Evolutionary conservation across 2,797 vertebrate species (phyloP).

Genomic region (Parotocinclus haroldoi): DNA sequence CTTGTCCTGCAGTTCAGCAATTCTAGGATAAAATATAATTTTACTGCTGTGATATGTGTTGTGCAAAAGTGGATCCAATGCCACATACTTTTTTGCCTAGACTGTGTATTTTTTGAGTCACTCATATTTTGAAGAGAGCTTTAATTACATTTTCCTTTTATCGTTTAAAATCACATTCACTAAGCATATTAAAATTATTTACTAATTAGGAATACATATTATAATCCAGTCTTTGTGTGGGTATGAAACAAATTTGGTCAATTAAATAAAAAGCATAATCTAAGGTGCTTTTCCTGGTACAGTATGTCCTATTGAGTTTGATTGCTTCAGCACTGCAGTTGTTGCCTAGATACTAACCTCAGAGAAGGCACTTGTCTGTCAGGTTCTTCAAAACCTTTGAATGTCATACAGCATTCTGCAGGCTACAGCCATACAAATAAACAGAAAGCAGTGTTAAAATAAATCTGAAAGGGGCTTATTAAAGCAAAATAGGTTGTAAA

Average conservation of each 20-base stretch:
- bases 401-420: conserved; percentile 29
- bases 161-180: conserved; percentile 2
- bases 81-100: too few species aligned
- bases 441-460: conserved; percentile 1
- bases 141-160: neutral
- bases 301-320: conserved; percentile 36
- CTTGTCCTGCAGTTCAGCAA: too few species aligned
- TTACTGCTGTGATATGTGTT: too few species aligned
- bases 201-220: conserved; percentile 26
- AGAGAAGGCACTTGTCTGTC: conserved; percentile 41
- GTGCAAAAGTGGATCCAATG: too few species aligned
- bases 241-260: conserved; percentile 48
- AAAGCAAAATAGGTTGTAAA: conserved; percentile 2
- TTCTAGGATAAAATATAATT: too few species aligned
- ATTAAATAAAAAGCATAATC: conserved; percentile 45
- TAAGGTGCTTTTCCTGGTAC: conserved; percentile 47
- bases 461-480: conserved; percentile 16
- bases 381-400: conserved; percentile 34
- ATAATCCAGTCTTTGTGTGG: conserved; percentile 32
- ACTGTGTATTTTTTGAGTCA: too few species aligned
- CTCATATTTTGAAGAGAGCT: too few species aligned
- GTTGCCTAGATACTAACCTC: conserved; percentile 53
- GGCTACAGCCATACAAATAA: conserved; percentile 9
- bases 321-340: conserved; percentile 34
- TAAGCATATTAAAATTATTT: conserved; percentile 19